A percentile compares a stretch with the other conserved stretches of the same genome.
phyloP scores from a whole-genome alignment of 2,113 vertebrate species.

The Oncorhynchus tshawytscha region DNA sequence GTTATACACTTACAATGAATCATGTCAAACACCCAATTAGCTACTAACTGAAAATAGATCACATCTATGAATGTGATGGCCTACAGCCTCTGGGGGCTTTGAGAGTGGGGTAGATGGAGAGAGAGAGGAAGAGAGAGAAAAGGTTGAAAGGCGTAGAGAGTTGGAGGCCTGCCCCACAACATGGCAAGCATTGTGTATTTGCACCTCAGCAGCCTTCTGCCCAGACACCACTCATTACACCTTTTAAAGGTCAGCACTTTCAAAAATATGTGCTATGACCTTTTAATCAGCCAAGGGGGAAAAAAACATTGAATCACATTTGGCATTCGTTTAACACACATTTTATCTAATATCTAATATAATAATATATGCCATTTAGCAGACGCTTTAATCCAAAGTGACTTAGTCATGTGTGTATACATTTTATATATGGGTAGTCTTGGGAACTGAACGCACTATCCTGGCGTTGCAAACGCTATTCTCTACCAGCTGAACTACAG shows the following conservation, averaged over 20 bases:
- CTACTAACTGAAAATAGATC: not conserved
- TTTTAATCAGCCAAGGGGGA: constrained; percentile 39
- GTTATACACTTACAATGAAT: not conserved
- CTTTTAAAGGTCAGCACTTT: constrained; percentile 45
- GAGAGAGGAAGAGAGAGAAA: not conserved
- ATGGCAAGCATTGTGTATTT: not conserved
- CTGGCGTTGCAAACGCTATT: too few relatives aligned
- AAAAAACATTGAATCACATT: constrained; percentile 18
- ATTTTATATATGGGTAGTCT: too few relatives aligned
- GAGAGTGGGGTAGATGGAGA: not conserved
- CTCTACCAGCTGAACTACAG: too few relatives aligned
- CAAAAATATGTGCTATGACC: constrained; percentile 45
- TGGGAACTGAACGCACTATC: too few relatives aligned
- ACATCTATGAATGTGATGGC: not conserved
- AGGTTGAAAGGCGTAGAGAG: not conserved
- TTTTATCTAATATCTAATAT: constrained; percentile 5
- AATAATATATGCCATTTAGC: too few relatives aligned
- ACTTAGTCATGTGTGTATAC: too few relatives aligned
- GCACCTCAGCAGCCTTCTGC: constrained; percentile 7
- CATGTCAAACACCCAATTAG: not conserved
- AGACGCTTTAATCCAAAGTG: not conserved
- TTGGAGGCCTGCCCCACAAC: constrained; percentile 7
- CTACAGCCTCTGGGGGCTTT: constrained; percentile 2
- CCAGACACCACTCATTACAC: constrained; percentile 35
- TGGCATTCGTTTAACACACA: constrained; percentile 12